phyloP scores from a whole-genome alignment of 2,113 vertebrate genomes.

The Eira barbara region DNA sequence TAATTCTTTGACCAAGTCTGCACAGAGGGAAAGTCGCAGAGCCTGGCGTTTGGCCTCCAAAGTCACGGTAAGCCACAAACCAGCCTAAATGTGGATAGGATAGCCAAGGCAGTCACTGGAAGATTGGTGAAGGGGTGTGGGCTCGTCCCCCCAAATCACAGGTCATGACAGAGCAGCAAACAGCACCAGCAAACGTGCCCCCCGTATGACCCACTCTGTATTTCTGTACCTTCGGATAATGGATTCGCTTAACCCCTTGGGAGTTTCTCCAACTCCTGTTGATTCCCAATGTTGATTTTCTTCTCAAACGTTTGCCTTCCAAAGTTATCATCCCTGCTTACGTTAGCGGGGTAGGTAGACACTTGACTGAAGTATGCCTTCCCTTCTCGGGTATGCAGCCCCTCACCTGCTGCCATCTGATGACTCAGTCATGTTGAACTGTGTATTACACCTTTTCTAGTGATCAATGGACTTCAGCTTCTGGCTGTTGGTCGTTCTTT shows the following conservation, averaged over 20 bases:
- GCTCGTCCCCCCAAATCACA: no score
- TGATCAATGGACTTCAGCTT: not conserved
- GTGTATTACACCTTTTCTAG: not conserved
- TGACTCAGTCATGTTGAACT: not conserved
- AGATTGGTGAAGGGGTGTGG: rapidly evolving
- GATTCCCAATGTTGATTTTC: not conserved
- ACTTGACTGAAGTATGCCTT: rapidly evolving
- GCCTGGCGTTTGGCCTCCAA: not conserved
- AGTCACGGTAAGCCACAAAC: rapidly evolving
- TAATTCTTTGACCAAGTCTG: not conserved
- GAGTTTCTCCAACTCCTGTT: not conserved
- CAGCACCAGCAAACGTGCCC: rapidly evolving
- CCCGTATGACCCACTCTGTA: rapidly evolving
- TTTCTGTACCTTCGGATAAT: not conserved
- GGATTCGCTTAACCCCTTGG: no score
- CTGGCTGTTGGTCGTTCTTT: rapidly evolving
- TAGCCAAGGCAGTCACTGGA: rapidly evolving
- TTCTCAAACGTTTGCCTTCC: not conserved
- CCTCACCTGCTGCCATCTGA: rapidly evolving
- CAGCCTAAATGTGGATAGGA: not conserved
- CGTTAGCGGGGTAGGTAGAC: not conserved
- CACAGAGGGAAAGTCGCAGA: not conserved
- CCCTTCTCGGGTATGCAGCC: not conserved
- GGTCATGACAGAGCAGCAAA: rapidly evolving
- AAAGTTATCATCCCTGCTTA: not conserved